Conservation (phyloP, 2,888 invertebrate species). For the Lepidochitona cinerea region DNA sequence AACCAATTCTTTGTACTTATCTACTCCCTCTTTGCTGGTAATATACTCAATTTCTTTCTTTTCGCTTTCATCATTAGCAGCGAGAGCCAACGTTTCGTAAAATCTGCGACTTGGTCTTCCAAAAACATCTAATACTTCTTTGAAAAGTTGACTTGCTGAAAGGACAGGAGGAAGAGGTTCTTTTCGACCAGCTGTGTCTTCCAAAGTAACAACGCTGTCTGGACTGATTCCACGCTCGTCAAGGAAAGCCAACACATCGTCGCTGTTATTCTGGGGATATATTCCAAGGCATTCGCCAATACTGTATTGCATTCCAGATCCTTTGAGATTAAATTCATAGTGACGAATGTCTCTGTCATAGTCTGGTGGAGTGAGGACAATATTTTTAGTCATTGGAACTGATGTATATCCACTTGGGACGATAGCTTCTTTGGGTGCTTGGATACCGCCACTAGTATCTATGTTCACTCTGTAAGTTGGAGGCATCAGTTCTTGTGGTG, state of each 20-base stretch:
- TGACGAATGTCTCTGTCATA: conserved; percentile 40
- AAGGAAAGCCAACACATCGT: conserved; percentile 29
- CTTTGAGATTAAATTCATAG: conserved; percentile 36
- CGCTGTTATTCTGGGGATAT: conserved; percentile 37
- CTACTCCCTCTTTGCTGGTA: conserved; percentile 28
- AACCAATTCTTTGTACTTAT: conserved; percentile 19
- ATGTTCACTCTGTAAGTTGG: conserved; percentile 26
- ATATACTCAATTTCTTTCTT: conserved; percentile 28
- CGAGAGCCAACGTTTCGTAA: conserved; percentile 34
- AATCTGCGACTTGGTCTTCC: conserved; percentile 33
- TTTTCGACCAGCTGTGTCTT: conserved; percentile 35
- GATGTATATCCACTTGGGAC: conserved; percentile 30
- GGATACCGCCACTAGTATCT: conserved; percentile 12
- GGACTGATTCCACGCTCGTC: conserved; percentile 27
- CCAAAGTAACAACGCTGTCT: conserved; percentile 20
- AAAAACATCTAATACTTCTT: conserved; percentile 35
- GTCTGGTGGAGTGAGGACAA: conserved; percentile 34
- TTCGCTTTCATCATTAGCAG: conserved; percentile 26
- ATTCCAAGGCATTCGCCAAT: conserved; percentile 38
- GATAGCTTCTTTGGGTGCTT: conserved; percentile 23
- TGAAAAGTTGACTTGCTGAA: conserved; percentile 29
- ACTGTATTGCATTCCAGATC: conserved; percentile 30
- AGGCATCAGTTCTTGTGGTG: conserved; percentile 28
- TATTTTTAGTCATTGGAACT: conserved; percentile 34
- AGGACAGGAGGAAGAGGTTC: conserved; percentile 30